phyloP scores from a whole-genome alignment of 2,113 vertebrate species.

The Toxotes chatareus region DNA sequence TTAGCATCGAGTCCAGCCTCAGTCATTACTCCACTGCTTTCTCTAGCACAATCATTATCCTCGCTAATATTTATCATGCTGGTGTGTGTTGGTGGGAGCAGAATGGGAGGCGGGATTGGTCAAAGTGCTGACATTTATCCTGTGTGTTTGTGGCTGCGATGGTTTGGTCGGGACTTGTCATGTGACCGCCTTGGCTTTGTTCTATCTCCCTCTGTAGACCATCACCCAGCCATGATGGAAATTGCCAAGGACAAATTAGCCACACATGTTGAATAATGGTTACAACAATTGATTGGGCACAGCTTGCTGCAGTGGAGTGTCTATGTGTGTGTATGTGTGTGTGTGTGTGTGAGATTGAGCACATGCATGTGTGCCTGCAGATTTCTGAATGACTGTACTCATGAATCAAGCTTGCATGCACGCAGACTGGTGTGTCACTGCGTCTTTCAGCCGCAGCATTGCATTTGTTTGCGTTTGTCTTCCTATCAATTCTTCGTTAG shows the following conservation, averaged over 20 bases:
- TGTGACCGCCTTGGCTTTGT: conserved; percentile 62
- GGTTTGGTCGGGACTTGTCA: conserved; percentile 62
- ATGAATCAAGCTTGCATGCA: conserved; percentile 15
- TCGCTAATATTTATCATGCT: conserved; percentile 38
- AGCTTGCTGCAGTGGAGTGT: conserved; percentile 45
- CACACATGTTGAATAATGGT: conserved; percentile 77
- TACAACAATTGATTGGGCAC: conserved; percentile 72
- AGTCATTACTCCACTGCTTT: conserved; percentile 18
- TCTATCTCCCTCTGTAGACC: conserved; percentile 68
- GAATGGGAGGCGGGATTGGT: conserved; percentile 60
- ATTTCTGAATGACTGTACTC: conserved; percentile 18
- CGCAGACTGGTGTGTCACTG: neutral
- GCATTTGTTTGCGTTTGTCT: conserved; percentile 44
- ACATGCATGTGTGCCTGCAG: conserved; percentile 10
- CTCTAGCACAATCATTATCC: conserved; percentile 20
- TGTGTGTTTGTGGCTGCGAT: conserved; percentile 70
- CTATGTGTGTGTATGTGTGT: conserved; percentile 14
- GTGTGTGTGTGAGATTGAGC: conserved; percentile 21
- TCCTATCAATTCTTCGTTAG: conserved; percentile 17
- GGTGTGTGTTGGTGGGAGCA: conserved; percentile 48
- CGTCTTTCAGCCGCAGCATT: conserved; percentile 11
- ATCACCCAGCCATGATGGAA: conserved; percentile 67
- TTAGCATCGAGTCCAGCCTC: conserved; percentile 35
- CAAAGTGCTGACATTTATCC: conserved; percentile 73
- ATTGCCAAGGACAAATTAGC: conserved; percentile 77